Conservation (phyloP, 2,113 vertebrate species). For the Marcusenius ussheri region DNA sequence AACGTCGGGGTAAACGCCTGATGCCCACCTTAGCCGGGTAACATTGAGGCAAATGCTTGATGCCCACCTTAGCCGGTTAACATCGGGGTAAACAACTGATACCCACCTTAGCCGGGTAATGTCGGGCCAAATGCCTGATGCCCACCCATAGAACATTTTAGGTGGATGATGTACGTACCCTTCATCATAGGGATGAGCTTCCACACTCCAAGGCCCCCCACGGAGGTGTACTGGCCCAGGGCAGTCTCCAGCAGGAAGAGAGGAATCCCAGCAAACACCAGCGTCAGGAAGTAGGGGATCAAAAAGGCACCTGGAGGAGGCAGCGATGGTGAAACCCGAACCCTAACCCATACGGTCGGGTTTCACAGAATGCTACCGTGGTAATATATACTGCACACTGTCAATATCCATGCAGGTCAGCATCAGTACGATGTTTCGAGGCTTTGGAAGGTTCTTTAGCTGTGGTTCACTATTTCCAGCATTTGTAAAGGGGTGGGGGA, state of each 20-base stretch:
- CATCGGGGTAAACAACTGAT: background rate
- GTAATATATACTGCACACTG: background rate
- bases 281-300: constrained; percentile 79
- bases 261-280: constrained; percentile 85
- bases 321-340: background rate
- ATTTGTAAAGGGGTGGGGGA: background rate
- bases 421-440: background rate
- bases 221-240: constrained; percentile 78
- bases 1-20: too few relatives aligned
- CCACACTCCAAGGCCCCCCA: constrained; percentile 81
- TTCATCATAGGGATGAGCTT: constrained; percentile 87
- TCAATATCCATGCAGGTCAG: background rate
- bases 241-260: constrained; percentile 81
- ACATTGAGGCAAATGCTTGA: fast-evolving
- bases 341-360: background rate
- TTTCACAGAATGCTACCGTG: background rate
- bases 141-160: background rate
- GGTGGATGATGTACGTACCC: constrained; percentile 50
- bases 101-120: background rate
- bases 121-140: background rate
- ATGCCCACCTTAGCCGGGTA: background rate
- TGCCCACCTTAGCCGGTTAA: too few relatives aligned
- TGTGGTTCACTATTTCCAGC: background rate
- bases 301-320: constrained; percentile 72
- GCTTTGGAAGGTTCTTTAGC: background rate